Percentiles rank a stretch among this genome's conserved stretches.
These are phyloP conservation scores for Odontomachus brunneus DNA, from an alignment of 1,140 invertebrate species.

Conservation along the genomic window DNA sequence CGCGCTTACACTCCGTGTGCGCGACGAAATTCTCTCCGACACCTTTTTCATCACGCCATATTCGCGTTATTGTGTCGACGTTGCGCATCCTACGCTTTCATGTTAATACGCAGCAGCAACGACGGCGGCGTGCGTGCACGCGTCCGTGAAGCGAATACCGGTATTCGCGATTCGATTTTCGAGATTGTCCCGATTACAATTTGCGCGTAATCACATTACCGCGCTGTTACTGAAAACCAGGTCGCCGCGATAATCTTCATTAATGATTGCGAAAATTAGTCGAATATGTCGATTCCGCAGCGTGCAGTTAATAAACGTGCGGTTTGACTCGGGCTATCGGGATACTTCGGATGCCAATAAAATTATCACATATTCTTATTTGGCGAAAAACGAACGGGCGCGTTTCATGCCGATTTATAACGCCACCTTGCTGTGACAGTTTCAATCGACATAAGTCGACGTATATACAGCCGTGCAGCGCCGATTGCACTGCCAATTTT, in stretches of 20 bases:
- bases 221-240: slow-evolving; percentile 25
- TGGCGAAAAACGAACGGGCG: background rate
- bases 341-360: background rate
- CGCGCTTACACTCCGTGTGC: background rate
- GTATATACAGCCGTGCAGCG: too few relatives aligned
- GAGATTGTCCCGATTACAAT: slow-evolving; percentile 42
- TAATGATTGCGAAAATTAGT: slow-evolving; percentile 28
- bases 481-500: too few relatives aligned
- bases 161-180: slow-evolving; percentile 25
- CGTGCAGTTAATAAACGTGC: slow-evolving; percentile 24
- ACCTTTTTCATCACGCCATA: background rate
- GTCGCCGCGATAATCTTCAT: slow-evolving; percentile 32
- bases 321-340: background rate
- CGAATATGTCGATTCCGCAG: slow-evolving; percentile 29
- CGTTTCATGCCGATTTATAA: background rate
- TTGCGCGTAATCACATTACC: slow-evolving; percentile 30
- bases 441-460: too few relatives aligned
- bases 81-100: background rate
- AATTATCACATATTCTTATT: background rate
- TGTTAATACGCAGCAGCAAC: background rate
- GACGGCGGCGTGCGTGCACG: too few relatives aligned
- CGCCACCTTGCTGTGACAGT: too few relatives aligned
- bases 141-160: background rate
- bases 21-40: background rate
- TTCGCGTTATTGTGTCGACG: background rate